Base-by-base conservation (phyloP, 2,888 invertebrate genomes). In the Eupsilia transversa region DNA sequence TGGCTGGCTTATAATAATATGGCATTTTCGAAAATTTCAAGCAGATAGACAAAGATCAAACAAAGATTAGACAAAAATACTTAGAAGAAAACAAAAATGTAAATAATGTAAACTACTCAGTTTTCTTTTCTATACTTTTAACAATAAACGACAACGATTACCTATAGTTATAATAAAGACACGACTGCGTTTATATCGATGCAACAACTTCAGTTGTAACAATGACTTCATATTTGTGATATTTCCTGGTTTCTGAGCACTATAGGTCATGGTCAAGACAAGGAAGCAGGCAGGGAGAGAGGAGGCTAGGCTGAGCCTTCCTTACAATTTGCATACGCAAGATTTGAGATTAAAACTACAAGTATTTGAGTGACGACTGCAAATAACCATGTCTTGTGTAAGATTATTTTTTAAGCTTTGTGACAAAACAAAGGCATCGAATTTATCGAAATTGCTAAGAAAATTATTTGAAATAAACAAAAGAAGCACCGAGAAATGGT, bases 211-310 rank as follows among this genome's bases (percentile, higher is more conserved):
- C 77, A 72, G 43, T 65, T 61, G 56, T 70, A 84, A 72, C 82
- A 73, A 72, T 84, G 66, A 79, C 79, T 82, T 72, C 71, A 78
- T 43, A 65, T 61, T 81, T 60, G 43, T 52, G 54, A 66, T 74
- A 80, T 73, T 85, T 85, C 85, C 85, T 82, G 72, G 65, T 78
- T 66, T 77, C 27, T 66, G 76, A 4, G 14, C 67, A 61, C 41
- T 49, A 64, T 75, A 84, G 80, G 85, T 85, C 85, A 84, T 12
- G 85, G 85, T n/a, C 85, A 33, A 17, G 7, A 41, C 54, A 7
- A 78, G 49, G 68, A 63, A 63, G 38, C 59, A 10, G 20, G 4
- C 46, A 43, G 68, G 63, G 69, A 69, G 76, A 82, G 76, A 66
- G 68, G 76, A 61, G 64, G n/a, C 43, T 38, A 27, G 12, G 33